Percentiles rank a stretch among this genome's conserved stretches.
Evolutionary conservation across 1,140 invertebrate species (phyloP).

Genomic region (Caerostris darwini): DNA sequence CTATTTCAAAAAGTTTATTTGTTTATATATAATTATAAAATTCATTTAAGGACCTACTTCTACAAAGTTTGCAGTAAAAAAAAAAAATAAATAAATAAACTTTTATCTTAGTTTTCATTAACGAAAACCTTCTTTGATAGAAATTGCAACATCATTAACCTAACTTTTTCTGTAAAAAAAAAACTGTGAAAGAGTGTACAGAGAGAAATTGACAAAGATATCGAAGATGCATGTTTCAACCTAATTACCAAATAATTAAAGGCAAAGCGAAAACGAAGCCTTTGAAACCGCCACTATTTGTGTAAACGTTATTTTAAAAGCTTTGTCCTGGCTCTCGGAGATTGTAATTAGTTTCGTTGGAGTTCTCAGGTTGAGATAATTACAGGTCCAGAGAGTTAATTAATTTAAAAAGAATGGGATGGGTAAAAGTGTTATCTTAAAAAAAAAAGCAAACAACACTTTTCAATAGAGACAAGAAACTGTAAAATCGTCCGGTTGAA

Average conservation of each 20-base stretch:
- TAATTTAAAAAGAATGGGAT: slow-evolving; percentile 26
- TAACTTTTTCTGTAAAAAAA: no score
- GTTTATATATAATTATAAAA: neutral
- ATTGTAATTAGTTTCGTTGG: slow-evolving; percentile 36
- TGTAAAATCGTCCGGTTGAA: no score
- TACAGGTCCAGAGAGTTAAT: slow-evolving; percentile 2
- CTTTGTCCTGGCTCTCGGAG: neutral
- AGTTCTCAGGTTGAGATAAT: neutral
- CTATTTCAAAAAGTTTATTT: no score
- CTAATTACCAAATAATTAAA: slow-evolving; percentile 15
- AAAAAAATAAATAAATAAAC: neutral
- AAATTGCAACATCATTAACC: neutral
- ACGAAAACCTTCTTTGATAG: neutral
- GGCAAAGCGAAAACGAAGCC: neutral
- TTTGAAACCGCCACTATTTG: neutral
- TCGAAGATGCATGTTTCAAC: neutral
- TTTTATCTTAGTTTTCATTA: neutral
- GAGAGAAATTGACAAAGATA: slow-evolving; percentile 14
- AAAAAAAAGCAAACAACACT: neutral
- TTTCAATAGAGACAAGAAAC: neutral
- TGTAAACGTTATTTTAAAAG: slow-evolving; percentile 29
- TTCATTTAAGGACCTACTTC: neutral
- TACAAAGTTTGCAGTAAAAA: neutral
- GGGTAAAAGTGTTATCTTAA: neutral
- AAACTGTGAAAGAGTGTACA: neutral